phyloP scores from a whole-genome alignment of 2,888 invertebrate species.

The Cecidostiba fungosa region DNA sequence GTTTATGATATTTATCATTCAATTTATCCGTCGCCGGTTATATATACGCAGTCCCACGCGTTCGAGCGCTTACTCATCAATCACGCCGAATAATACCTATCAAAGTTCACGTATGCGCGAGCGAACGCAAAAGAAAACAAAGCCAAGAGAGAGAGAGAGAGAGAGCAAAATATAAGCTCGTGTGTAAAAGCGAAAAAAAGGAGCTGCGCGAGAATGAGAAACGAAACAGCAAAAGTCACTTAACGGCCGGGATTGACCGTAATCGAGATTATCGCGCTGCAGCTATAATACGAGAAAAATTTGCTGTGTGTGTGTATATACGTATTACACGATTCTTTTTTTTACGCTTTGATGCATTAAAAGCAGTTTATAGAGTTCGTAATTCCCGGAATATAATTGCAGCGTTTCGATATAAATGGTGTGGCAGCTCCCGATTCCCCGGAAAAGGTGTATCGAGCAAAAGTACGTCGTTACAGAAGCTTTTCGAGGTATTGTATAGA shows the following conservation, averaged over 20 bases:
- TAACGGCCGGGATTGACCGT: slow-evolving; percentile 49
- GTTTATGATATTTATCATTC: slow-evolving; percentile 59
- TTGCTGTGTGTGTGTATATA: background rate
- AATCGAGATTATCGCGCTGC: slow-evolving; percentile 49
- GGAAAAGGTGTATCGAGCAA: background rate
- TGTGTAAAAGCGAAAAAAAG: background rate
- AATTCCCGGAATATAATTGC: too few species aligned
- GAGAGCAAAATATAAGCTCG: background rate
- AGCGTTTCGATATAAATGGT: too few species aligned
- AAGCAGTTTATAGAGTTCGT: too few species aligned
- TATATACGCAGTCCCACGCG: slow-evolving; percentile 50
- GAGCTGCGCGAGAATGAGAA: slow-evolving; percentile 12
- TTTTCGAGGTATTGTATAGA: background rate
- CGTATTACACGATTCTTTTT: too few species aligned
- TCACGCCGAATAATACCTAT: slow-evolving; percentile 61
- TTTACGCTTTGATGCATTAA: background rate
- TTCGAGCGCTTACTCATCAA: slow-evolving; percentile 59
- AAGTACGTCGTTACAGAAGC: background rate
- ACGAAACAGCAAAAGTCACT: slow-evolving; percentile 62
- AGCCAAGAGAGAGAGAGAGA: slow-evolving; percentile 33
- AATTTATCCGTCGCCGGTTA: slow-evolving; percentile 37
- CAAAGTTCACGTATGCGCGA: slow-evolving; percentile 45
- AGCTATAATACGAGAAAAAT: background rate
- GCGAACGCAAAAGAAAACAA: slow-evolving; percentile 42
- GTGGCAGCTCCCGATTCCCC: too few species aligned